Evolutionary conservation across 2,113 vertebrate genomes (phyloP).

Genomic region (Eonycteris spelaea): DNA sequence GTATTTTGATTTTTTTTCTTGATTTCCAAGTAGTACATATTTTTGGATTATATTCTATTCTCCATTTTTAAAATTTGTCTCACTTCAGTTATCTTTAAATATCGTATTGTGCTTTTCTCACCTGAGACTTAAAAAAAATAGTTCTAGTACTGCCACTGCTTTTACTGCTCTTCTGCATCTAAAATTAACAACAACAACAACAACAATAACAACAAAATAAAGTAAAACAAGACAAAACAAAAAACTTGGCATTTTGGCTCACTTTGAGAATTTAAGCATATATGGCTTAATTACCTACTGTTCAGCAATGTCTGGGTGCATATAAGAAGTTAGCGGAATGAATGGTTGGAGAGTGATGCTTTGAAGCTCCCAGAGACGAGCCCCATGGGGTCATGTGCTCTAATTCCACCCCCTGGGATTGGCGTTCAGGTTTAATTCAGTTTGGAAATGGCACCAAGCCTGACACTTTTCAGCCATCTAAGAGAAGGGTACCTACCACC

Average conservation of each 20-base stretch:
- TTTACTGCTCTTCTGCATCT: neutral
- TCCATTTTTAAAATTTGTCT: neutral
- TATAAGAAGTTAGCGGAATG: neutral
- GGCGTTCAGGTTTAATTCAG: constrained; percentile 42
- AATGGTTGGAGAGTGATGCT: neutral
- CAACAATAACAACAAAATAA: neutral
- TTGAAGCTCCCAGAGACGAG: neutral
- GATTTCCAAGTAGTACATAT: neutral
- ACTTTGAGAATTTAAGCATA: neutral
- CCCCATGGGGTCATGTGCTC: neutral
- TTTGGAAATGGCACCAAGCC: constrained; percentile 24
- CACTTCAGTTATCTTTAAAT: neutral
- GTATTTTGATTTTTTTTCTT: neutral
- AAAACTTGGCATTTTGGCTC: neutral
- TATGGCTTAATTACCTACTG: neutral
- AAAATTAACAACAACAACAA: neutral
- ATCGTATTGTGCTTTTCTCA: neutral
- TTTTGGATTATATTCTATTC: neutral
- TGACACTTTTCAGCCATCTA: constrained; percentile 48
- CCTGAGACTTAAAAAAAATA: neutral
- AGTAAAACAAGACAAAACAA: neutral
- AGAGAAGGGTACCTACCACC: constrained; percentile 58
- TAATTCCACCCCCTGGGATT: constrained; percentile 36
- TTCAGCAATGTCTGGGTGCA: neutral
- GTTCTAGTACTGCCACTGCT: neutral